Evolutionary conservation across 2,113 vertebrate species (phyloP).

Genomic region (Alligator sinensis): DNA sequence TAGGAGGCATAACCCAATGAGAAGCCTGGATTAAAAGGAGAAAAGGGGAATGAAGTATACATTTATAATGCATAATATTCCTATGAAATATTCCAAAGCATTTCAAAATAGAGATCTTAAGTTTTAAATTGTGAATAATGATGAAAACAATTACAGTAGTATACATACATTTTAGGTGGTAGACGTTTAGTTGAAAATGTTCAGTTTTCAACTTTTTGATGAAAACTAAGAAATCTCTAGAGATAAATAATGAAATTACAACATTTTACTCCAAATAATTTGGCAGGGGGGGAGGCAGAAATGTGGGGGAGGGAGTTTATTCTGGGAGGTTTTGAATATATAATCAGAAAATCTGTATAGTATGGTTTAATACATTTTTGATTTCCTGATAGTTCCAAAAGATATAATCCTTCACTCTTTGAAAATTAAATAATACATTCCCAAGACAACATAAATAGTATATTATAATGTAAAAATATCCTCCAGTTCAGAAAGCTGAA

Average conservation of each 20-base stretch:
- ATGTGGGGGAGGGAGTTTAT: not conserved
- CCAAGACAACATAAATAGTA: not conserved
- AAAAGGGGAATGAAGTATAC: too few relatives aligned
- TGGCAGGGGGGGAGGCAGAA: rapidly evolving
- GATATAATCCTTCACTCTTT: not conserved
- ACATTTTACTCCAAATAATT: not conserved
- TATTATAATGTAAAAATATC: not conserved
- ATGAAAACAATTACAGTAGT: too few relatives aligned
- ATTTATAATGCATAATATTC: not conserved
- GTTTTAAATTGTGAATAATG: not conserved
- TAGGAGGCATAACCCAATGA: too few relatives aligned
- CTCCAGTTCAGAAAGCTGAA: not conserved
- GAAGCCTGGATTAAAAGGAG: too few relatives aligned
- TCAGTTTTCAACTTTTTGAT: not conserved
- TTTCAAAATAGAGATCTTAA: not conserved
- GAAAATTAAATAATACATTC: not conserved
- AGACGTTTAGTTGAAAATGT: not conserved
- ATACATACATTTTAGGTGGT: too few relatives aligned
- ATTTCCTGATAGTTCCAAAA: not conserved
- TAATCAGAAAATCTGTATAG: not conserved
- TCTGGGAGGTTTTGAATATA: not conserved
- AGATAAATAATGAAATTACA: not conserved
- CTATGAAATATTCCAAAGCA: not conserved
- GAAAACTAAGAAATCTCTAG: not conserved
- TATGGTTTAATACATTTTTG: not conserved